Conservation (phyloP, 1,140 invertebrate genomes). For the Cheumatopsyche charites region DNA sequence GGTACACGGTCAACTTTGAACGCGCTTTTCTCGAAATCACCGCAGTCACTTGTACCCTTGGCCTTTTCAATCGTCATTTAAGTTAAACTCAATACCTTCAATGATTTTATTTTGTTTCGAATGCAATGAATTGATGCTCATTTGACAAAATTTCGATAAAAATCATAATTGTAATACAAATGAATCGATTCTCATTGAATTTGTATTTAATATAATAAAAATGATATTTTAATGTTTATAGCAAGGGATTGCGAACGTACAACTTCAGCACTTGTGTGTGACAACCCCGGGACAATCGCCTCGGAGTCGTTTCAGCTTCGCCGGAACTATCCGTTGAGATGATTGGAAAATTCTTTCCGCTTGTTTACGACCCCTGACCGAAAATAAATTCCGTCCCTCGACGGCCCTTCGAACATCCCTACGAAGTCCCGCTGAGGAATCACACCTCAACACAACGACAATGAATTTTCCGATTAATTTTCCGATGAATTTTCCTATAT, state of each 20-base stretch:
- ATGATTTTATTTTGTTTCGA: too few species aligned
- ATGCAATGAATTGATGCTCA: too few species aligned
- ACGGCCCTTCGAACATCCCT: background rate
- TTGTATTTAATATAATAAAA: too few species aligned
- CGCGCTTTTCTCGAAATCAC: too few species aligned
- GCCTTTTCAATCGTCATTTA: too few species aligned
- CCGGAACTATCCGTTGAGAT: slow-evolving; percentile 38
- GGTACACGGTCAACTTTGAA: too few species aligned
- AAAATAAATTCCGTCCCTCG: slow-evolving; percentile 34
- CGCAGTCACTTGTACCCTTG: too few species aligned
- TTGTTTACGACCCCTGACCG: slow-evolving; percentile 33
- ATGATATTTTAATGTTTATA: background rate
- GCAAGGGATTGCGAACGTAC: slow-evolving; percentile 6
- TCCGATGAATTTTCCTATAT: background rate
- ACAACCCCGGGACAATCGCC: slow-evolving; percentile 31
- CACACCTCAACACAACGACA: background rate
- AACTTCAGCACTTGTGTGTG: slow-evolving; percentile 2
- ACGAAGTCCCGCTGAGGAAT: too few species aligned
- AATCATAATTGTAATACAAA: too few species aligned
- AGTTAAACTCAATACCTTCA: too few species aligned
- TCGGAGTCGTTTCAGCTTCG: slow-evolving; percentile 8
- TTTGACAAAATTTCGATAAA: too few species aligned
- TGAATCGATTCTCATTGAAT: too few species aligned
- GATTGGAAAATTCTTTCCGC: slow-evolving; percentile 48
- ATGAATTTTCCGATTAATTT: background rate